Base-by-base conservation (phyloP, 2,888 invertebrate genomes). In the Drosophila cracens region DNA sequence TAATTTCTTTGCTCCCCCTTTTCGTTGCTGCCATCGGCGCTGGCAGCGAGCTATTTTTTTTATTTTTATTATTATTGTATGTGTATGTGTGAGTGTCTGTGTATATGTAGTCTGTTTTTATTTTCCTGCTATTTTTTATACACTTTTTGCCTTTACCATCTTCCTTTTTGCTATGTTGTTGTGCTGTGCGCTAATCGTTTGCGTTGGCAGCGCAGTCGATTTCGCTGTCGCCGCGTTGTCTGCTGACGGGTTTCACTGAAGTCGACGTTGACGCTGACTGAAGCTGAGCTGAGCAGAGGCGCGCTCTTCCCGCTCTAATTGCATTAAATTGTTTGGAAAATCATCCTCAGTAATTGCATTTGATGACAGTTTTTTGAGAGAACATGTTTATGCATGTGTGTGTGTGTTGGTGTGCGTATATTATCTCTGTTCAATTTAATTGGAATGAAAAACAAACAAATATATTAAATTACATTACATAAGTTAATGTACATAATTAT, bases 291-390 rank as follows among this genome's bases (percentile, higher is more conserved):
- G 7, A 46, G 53, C 46, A 48, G 54, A 46, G 60, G 63, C 62
- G 63, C 60, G 58, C 81, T 82, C 78, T 80, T 75, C 59, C 75
- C 73, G 76, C 76, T 80, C 81, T 89, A 89, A 89, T 89, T 90
- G 89, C 82, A 91, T 91, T 91, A 90, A 90, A 90, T 91, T 91
- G 90, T 90, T 90, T 90, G 87, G 89, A 91, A 90, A 91, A 91
- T 90, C 87, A 91, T 90, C 88, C 90, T 85, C 87, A 73, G 89
- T 87, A 90, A 90, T 91, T 88, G 90, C 79, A 80, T 88, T 88
- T 90, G 79, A 83, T 79, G 87, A 84, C 80, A 79, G 82, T 75
- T 88, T 75, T 70, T 29, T 68, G 40, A 27, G 38, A 49, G 54
- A 13, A n/a, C 67, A 69, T 81, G 80, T 79, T 63, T 66, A 63